Evolutionary conservation across 1,140 invertebrate genomes (phyloP), one percentile per base, ranked within the genome.

Genomic region (Drosophila rhopaloa): DNA sequence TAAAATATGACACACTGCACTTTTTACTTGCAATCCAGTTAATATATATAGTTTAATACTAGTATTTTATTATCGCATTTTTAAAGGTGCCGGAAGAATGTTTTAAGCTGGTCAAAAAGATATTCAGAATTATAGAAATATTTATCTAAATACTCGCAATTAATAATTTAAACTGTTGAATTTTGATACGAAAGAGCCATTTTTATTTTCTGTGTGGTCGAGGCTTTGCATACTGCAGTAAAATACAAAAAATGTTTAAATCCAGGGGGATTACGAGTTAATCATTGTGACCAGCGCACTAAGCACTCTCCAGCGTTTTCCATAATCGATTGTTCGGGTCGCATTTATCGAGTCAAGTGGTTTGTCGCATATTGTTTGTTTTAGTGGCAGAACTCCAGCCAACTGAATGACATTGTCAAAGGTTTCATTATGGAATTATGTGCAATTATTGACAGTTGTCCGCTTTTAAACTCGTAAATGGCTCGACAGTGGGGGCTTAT

Each of bases 391-490:
- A 35, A 14, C 27, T n/a, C 9, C 8, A 16, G 44, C 11, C 35
- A 16, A 5, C 40, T 35, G 19, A 19, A 46, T 43, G 63, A 27
- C 58, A n/a, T 16, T 67, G 59, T 68, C 65, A 65, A 62, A 67
- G 63, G 44, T 16, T 50, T 67, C 63, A 62, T 35, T 27, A 14
- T 19, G 60, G 46, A 53, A 66, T 68, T 68, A 53, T 66, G 40
- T 50, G 47, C 65, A 53, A 68, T 68, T 68, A 68, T 68, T 66
- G 65, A 51, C 47, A 61, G 59, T 61, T 51, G 58, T 40, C 27
- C 14, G 29, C 24, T 19, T 38, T 59, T 46, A 29, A 40, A 53
- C 24, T 50, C 59, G 48, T n/a, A 60, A 35, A 37, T 53, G 14
- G 35, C 10, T 38, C 35, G 57, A 62, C 46, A 43, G 8, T 10